phyloP scores from a whole-genome alignment of 2,113 vertebrate genomes.

The Solea senegalensis region DNA sequence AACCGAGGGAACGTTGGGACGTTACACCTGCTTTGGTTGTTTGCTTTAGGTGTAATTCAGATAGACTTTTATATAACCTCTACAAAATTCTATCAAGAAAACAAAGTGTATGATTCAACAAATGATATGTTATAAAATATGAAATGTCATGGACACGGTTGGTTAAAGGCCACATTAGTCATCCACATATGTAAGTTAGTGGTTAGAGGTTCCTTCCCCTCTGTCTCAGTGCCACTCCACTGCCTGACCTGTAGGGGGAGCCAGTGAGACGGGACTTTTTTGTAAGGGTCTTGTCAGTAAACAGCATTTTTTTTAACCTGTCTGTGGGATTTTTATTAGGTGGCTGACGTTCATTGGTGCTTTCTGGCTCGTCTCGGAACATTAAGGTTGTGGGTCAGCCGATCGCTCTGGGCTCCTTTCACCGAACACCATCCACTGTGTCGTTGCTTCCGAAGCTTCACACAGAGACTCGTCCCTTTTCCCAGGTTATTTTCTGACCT shows the following conservation, averaged over 20 bases:
- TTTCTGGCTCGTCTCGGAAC: slow-evolving; percentile 52
- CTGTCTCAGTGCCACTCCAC: slow-evolving; percentile 28
- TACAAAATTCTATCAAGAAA: slow-evolving; percentile 70
- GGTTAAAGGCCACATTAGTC: slow-evolving; percentile 16
- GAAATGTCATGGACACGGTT: slow-evolving; percentile 25
- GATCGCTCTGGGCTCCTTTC: slow-evolving; percentile 32
- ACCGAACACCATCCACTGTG: slow-evolving; percentile 32
- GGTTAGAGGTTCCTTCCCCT: slow-evolving; percentile 34
- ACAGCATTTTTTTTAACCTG: slow-evolving; percentile 32
- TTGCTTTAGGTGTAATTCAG: slow-evolving; percentile 72
- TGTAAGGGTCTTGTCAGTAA: slow-evolving; percentile 38
- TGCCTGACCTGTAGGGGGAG: slow-evolving; percentile 16
- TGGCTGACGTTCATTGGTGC: slow-evolving; percentile 57
- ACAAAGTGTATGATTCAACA: slow-evolving; percentile 64
- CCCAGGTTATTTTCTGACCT: slow-evolving; percentile 45
- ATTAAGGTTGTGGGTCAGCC: slow-evolving; percentile 42
- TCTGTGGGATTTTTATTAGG: slow-evolving; percentile 45
- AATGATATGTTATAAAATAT: slow-evolving; percentile 50
- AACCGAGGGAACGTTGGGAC: slow-evolving; percentile 56
- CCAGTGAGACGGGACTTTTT: background rate
- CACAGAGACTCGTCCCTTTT: slow-evolving; percentile 46
- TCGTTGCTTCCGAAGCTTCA: slow-evolving; percentile 56
- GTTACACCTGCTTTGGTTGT: slow-evolving; percentile 68
- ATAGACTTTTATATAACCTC: slow-evolving; percentile 78
- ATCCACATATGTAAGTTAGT: slow-evolving; percentile 24